Evolutionary conservation across 23 tunicate genomes (phyloP).

Genomic region (Diplosoma virens): DNA sequence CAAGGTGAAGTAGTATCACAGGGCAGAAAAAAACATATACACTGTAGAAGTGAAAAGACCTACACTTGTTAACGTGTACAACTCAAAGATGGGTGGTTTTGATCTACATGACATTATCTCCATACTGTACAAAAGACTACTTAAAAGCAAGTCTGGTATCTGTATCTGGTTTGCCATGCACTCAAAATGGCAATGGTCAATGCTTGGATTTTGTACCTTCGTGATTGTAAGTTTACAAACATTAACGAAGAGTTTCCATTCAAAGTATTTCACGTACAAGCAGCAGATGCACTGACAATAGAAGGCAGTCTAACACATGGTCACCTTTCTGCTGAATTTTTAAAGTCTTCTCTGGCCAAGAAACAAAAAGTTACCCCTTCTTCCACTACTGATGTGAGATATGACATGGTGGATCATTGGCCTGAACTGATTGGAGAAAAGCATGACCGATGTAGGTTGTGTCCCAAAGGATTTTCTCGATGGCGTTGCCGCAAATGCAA

Average conservation of each 20-base stretch:
- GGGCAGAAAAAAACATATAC: neutral
- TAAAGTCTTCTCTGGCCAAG: neutral
- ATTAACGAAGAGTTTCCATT: neutral
- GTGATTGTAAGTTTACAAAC: neutral
- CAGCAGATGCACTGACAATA: neutral
- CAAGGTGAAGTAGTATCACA: neutral
- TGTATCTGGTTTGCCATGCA: neutral
- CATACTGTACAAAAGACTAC: neutral
- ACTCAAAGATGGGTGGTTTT: constrained; percentile 1
- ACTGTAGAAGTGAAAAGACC: neutral
- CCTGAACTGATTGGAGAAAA: neutral
- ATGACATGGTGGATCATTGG: no score
- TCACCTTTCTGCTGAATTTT: neutral
- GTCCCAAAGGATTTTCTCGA: neutral
- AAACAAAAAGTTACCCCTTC: no score
- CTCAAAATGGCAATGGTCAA: neutral
- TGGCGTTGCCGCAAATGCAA: constrained; percentile 1
- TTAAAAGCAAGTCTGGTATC: neutral
- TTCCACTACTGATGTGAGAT: no score
- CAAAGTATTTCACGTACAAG: constrained; percentile 2
- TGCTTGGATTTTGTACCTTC: neutral
- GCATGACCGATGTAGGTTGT: neutral
- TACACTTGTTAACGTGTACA: neutral
- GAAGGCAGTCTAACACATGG: neutral
- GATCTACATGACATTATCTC: constrained; percentile 3